Percentiles rank a stretch among this genome's conserved stretches.
Evolutionary conservation across 2,888 invertebrate species (phyloP).

Genomic region (Sepioteuthis lessoniana): DNA sequence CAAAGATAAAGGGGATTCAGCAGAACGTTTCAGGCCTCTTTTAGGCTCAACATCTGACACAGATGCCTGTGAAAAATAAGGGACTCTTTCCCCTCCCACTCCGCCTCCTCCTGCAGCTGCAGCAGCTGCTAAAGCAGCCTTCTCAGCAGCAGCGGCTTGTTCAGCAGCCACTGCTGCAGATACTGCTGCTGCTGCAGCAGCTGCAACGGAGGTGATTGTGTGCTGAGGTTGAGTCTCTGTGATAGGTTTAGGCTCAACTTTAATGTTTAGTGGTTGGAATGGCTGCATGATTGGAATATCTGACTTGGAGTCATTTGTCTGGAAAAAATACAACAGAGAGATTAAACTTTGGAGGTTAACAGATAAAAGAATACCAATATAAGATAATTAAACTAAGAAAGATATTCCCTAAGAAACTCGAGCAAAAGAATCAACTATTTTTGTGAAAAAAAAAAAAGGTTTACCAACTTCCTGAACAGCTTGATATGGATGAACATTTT

Average conservation of each 20-base stretch:
- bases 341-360: background rate
- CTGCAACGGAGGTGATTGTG: constrained; percentile 36
- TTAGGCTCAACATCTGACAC: constrained; percentile 54
- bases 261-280: constrained; percentile 3
- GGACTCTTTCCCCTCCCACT: background rate
- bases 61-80: background rate
- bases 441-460: too few species aligned
- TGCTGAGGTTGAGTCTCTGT: background rate
- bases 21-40: constrained; percentile 58
- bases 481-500: too few species aligned
- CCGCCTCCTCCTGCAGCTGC: constrained; percentile 61
- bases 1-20: constrained; percentile 56
- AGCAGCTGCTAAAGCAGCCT: constrained; percentile 14
- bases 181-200: constrained; percentile 35
- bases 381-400: background rate
- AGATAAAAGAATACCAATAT: too few species aligned
- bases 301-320: background rate
- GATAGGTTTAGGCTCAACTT: background rate
- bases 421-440: background rate
- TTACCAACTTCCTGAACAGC: too few species aligned
- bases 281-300: constrained; percentile 5
- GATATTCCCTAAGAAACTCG: background rate
- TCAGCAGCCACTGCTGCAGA: constrained; percentile 38
- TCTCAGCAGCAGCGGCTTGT: background rate
- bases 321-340: background rate